Conservation (phyloP, 2,888 invertebrate genomes). For the Carterocephalus palaemon region DNA sequence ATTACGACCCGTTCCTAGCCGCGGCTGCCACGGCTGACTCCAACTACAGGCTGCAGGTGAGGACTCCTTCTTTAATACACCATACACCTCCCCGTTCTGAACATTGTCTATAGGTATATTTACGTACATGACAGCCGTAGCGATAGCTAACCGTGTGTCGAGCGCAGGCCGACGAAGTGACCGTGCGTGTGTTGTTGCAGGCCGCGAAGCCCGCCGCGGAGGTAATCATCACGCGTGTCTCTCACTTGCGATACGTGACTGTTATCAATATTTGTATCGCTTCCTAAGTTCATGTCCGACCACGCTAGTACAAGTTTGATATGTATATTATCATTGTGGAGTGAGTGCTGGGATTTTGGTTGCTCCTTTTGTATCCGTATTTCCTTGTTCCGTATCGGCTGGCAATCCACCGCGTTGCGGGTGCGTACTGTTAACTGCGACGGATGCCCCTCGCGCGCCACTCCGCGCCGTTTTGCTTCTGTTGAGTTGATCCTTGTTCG, state of each 20-base stretch:
- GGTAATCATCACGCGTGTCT: slow-evolving; percentile 74
- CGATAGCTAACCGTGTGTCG: too few relatives aligned
- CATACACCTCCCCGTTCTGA: slow-evolving; percentile 5
- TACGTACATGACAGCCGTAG: background rate
- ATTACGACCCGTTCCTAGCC: slow-evolving; percentile 97
- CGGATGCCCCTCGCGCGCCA: slow-evolving; percentile 45
- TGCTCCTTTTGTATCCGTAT: slow-evolving; percentile 68
- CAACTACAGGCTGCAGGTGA: slow-evolving; percentile 94
- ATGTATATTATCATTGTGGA: slow-evolving; percentile 59
- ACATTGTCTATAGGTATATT: background rate
- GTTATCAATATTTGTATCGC: slow-evolving; percentile 69
- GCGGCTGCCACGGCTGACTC: slow-evolving; percentile 91
- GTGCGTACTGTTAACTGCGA: slow-evolving; percentile 70
- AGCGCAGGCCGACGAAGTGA: slow-evolving; percentile 42
- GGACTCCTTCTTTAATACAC: slow-evolving; percentile 17
- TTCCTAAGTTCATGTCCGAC: slow-evolving; percentile 72
- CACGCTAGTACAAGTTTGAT: slow-evolving; percentile 65
- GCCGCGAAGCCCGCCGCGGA: slow-evolving; percentile 84
- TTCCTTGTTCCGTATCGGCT: slow-evolving; percentile 51
- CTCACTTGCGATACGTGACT: slow-evolving; percentile 51
- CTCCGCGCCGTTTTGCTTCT: slow-evolving; percentile 59
- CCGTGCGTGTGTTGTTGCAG: slow-evolving; percentile 80
- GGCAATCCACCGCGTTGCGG: slow-evolving; percentile 64
- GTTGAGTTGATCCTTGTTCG: slow-evolving; percentile 61
- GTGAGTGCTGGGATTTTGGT: slow-evolving; percentile 76